A percentile compares a stretch with the other conserved stretches of the same genome.
Evolutionary conservation across 2,113 vertebrate genomes (phyloP).

Genomic region (human): DNA sequence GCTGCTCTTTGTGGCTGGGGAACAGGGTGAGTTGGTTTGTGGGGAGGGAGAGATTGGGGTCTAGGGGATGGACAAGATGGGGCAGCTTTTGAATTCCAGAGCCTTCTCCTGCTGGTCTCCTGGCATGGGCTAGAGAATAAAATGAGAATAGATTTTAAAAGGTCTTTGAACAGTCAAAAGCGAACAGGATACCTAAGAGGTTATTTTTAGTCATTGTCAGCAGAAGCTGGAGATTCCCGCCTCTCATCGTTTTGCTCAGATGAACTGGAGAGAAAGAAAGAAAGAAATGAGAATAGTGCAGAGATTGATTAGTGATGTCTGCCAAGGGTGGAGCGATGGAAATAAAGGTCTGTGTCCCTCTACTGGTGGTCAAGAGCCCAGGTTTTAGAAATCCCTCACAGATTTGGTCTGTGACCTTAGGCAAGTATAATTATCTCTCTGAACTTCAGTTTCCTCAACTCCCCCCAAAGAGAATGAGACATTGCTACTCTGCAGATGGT

Average conservation of each 20-base stretch:
- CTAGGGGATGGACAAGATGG: neutral
- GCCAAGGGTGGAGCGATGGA: neutral
- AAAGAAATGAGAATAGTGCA: neutral
- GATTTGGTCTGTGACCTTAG: neutral
- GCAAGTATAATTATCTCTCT: neutral
- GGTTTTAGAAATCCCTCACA: neutral
- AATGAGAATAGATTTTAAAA: constrained; percentile 64
- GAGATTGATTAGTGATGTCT: constrained; percentile 53
- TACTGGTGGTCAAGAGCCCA: neutral
- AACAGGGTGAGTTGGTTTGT: constrained; percentile 82
- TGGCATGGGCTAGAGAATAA: constrained; percentile 47
- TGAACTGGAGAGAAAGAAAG: neutral
- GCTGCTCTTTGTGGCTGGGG: constrained; percentile 74
- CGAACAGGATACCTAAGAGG: constrained; percentile 63
- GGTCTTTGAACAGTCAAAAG: constrained; percentile 69
- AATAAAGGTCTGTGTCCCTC: neutral
- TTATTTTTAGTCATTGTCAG: constrained; percentile 71
- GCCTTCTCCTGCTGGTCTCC: constrained; percentile 35
- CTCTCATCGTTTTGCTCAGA: constrained; percentile 63
- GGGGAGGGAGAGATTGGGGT: neutral
- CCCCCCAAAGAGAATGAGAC: neutral
- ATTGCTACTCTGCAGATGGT: neutral
- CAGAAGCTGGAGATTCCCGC: constrained; percentile 50
- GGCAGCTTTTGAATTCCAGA: constrained; percentile 19
- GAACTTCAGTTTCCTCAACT: neutral